Conservation (phyloP, 2,888 invertebrate genomes). For the Adela reaumurella region DNA sequence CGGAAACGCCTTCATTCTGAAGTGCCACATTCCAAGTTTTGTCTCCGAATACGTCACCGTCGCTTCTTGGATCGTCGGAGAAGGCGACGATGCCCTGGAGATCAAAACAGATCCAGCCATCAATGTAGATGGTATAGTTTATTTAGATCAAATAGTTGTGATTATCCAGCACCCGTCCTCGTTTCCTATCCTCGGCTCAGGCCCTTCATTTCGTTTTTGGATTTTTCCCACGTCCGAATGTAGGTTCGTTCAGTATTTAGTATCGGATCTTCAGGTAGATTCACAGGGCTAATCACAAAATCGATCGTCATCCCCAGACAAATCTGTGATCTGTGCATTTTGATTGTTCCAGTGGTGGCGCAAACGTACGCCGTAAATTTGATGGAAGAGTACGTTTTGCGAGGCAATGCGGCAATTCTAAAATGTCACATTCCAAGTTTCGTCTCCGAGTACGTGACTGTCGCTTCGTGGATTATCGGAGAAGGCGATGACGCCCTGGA, state of each 20-base stretch:
- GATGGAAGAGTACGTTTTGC: slow-evolving; percentile 88
- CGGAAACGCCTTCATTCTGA: slow-evolving; percentile 86
- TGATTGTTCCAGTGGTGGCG: slow-evolving; percentile 76
- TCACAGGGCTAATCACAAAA: not conserved
- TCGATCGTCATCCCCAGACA: no score
- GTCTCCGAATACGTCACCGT: slow-evolving; percentile 88
- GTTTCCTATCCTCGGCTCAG: no score
- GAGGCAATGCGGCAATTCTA: slow-evolving; percentile 86
- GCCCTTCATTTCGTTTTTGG: no score
- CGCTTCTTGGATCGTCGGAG: slow-evolving; percentile 82
- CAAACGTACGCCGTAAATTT: slow-evolving; percentile 88
- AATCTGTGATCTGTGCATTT: no score
- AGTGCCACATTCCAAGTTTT: slow-evolving; percentile 92
- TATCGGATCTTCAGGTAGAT: no score
- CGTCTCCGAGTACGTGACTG: slow-evolving; percentile 84
- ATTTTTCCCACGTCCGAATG: slow-evolving; percentile 1
- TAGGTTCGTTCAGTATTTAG: no score
- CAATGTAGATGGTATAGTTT: slow-evolving; percentile 25
- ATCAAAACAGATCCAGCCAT: slow-evolving; percentile 46
- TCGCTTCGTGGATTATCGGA: slow-evolving; percentile 83
- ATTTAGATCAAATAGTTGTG: no score
- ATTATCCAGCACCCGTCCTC: no score
- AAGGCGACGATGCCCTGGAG: slow-evolving; percentile 53
- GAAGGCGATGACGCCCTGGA: slow-evolving; percentile 55
- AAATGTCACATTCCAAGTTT: slow-evolving; percentile 94